Conservation (phyloP, 2,797 vertebrate genomes). For the Gallinago stenura region DNA sequence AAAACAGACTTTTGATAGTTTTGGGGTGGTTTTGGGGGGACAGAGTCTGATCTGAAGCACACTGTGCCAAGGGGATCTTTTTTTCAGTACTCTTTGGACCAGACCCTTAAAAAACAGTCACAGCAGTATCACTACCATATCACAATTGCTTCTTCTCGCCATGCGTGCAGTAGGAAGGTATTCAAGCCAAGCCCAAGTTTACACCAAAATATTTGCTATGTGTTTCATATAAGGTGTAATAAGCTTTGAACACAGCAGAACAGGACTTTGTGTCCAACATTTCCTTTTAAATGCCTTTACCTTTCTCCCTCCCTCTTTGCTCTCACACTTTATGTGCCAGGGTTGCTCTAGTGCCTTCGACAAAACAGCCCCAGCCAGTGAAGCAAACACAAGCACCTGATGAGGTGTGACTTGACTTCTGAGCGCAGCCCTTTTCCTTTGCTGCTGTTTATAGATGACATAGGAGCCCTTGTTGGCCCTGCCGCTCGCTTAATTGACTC, state of each 20-base stretch:
- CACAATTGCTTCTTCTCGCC: neutral
- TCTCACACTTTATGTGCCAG: neutral
- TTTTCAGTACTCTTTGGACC: neutral
- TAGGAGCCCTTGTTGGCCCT: neutral
- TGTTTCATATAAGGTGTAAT: conserved; percentile 1
- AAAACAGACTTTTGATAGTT: neutral
- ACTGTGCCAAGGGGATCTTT: rapidly evolving
- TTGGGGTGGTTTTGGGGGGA: neutral
- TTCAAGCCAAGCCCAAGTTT: conserved; percentile 31
- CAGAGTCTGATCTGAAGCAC: neutral
- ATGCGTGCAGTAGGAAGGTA: neutral
- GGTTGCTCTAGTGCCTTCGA: neutral
- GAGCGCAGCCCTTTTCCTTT: conserved; percentile 2
- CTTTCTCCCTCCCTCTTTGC: neutral
- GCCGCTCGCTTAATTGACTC: conserved; percentile 7
- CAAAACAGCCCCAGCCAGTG: conserved; percentile 18
- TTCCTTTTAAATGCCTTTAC: neutral
- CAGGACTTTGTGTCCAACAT: neutral
- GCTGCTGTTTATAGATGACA: conserved; percentile 69
- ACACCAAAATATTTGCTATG: conserved; percentile 40
- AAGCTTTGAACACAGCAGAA: neutral
- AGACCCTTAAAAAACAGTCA: neutral
- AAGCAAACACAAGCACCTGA: conserved; percentile 51
- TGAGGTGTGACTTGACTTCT: conserved; percentile 41
- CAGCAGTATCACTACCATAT: neutral